Evolutionary conservation across 1,140 invertebrate genomes (phyloP).

Genomic region (Caenorhabditis latens): DNA sequence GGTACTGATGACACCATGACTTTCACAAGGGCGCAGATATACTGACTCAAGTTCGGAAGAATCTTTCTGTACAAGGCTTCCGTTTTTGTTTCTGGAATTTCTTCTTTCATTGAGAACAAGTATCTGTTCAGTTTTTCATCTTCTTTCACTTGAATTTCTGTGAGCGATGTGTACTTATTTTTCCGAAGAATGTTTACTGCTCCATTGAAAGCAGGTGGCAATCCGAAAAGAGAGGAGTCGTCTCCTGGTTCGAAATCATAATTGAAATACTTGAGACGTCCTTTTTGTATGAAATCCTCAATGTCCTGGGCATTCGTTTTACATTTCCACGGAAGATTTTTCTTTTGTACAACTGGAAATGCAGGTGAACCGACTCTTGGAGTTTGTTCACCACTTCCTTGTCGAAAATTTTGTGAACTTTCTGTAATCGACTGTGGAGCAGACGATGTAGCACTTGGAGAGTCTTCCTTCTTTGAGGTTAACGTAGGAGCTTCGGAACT

Average conservation of each 20-base stretch:
- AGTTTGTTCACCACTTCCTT: conserved; percentile 72
- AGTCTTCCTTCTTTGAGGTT: conserved; percentile 18
- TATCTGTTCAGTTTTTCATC: conserved; percentile 71
- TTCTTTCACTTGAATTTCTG: conserved; percentile 69
- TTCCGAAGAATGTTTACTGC: conserved; percentile 70
- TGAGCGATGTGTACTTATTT: conserved; percentile 37
- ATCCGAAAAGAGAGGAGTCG: conserved; percentile 70
- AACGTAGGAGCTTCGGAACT: conserved; percentile 16
- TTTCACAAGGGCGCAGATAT: conserved; percentile 83
- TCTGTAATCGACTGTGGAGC: neutral
- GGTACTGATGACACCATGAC: conserved; percentile 95
- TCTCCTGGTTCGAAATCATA: conserved; percentile 72
- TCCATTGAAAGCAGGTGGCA: conserved; percentile 69
- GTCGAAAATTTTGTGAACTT: conserved; percentile 3
- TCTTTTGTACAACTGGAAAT: conserved; percentile 31
- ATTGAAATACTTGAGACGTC: conserved; percentile 72
- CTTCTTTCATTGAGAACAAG: conserved; percentile 74
- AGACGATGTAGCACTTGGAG: neutral
- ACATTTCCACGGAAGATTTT: conserved; percentile 71
- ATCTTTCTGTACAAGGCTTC: conserved; percentile 71
- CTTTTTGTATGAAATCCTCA: conserved; percentile 71
- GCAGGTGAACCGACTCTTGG: conserved; percentile 70
- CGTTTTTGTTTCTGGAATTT: conserved; percentile 68
- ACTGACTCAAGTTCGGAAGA: conserved; percentile 73
- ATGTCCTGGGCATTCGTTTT: conserved; percentile 72